Conservation (phyloP, 2,113 vertebrate species). For the Oriolus oriolus region DNA sequence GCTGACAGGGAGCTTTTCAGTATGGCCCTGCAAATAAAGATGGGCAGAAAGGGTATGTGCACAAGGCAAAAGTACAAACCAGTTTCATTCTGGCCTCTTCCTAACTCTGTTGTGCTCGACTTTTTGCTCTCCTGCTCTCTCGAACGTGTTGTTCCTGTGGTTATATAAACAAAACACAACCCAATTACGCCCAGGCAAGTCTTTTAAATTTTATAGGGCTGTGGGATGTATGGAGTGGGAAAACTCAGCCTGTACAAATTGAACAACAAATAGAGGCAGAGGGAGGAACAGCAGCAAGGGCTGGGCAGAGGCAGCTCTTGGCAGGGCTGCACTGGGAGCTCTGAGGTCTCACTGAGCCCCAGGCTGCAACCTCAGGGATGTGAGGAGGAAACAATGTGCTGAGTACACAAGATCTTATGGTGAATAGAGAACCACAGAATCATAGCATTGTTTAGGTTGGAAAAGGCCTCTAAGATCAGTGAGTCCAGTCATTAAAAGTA, state of each 20-base stretch:
- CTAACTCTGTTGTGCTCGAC: neutral
- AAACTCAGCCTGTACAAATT: neutral
- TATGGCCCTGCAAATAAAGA: neutral
- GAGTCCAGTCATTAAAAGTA: neutral
- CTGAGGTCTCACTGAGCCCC: neutral
- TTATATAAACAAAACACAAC: neutral
- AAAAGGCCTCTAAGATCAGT: neutral
- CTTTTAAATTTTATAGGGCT: neutral
- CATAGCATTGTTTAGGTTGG: neutral
- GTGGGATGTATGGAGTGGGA: neutral
- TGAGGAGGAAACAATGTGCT: neutral
- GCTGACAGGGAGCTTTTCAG: neutral
- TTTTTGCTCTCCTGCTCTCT: neutral
- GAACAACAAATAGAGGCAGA: neutral
- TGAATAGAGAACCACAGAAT: neutral
- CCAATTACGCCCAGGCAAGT: neutral
- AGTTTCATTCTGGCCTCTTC: neutral
- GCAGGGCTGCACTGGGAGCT: fast-evolving
- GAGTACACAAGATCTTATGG: too few species aligned
- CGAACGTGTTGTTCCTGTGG: fast-evolving
- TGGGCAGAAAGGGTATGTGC: neutral
- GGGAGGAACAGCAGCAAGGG: neutral
- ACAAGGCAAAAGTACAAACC: neutral
- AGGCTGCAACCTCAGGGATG: neutral
- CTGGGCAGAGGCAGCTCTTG: neutral